A percentile compares a stretch with the other conserved stretches of the same genome.
Conservation (phyloP, 1,140 invertebrate genomes). For the Brachionus sp. region DNA sequence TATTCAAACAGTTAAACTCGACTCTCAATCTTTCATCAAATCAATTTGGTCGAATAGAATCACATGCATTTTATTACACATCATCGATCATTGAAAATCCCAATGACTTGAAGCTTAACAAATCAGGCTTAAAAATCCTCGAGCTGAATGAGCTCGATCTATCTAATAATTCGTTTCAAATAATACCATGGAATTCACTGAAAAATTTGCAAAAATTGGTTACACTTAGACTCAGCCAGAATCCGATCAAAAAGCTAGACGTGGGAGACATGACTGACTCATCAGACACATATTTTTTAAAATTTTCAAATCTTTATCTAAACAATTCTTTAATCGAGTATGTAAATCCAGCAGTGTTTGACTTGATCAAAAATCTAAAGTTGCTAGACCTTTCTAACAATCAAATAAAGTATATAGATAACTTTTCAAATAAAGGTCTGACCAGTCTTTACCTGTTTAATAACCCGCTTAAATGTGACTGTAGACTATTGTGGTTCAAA, state of each 20-base stretch:
- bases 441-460: neutral
- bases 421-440: neutral
- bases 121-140: neutral
- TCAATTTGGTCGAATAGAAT: neutral
- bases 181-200: constrained; percentile 2
- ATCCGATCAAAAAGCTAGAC: constrained; percentile 15
- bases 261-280: neutral
- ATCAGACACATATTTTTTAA: neutral
- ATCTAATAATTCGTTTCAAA: constrained; percentile 28
- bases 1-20: neutral
- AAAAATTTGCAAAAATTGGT: constrained; percentile 1
- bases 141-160: constrained; percentile 12
- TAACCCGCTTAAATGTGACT: constrained; percentile 22
- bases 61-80: constrained; percentile 28
- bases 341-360: neutral
- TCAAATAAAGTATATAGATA: neutral
- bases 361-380: constrained; percentile 5
- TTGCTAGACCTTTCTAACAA: neutral
- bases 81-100: neutral
- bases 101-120: neutral
- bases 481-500: constrained; percentile 14
- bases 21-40: constrained; percentile 15
- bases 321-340: constrained; percentile 7
- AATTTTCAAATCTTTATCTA: neutral
- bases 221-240: neutral